Conservation (phyloP, 2,888 invertebrate species). For the Leptinotarsa tumamoca region DNA sequence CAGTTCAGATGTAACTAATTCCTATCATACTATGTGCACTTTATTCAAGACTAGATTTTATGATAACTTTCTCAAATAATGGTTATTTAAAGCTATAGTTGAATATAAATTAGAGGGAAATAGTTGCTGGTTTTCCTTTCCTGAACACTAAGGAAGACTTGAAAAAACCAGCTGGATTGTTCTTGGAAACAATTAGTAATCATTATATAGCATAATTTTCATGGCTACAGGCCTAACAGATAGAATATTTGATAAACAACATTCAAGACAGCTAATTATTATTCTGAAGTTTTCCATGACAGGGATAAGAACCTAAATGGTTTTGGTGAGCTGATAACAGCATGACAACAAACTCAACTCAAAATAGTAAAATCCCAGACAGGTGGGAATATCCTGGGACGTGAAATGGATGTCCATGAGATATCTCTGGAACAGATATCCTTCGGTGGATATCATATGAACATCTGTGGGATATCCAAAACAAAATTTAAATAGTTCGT, state of each 20-base stretch:
- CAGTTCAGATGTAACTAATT: constrained; percentile 17
- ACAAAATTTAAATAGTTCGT: too few species aligned
- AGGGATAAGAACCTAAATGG: too few species aligned
- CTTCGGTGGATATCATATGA: too few species aligned
- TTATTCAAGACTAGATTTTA: constrained; percentile 26
- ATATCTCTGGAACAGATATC: too few species aligned
- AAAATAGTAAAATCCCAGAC: too few species aligned
- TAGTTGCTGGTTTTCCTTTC: background rate
- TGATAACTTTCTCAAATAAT: constrained; percentile 17
- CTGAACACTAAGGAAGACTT: constrained; percentile 12
- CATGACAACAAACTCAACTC: too few species aligned
- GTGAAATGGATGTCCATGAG: too few species aligned
- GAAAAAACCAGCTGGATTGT: background rate
- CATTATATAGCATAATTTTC: background rate
- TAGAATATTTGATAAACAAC: background rate
- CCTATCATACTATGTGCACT: constrained; percentile 26
- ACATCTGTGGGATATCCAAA: too few species aligned
- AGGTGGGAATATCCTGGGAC: too few species aligned
- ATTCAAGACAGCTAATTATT: background rate
- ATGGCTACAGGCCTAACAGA: background rate
- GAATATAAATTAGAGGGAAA: background rate
- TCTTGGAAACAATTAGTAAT: background rate
- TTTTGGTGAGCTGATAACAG: too few species aligned
- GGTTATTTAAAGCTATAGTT: constrained; percentile 26
- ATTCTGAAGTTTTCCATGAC: too few species aligned